Base-by-base conservation (phyloP, 2,797 vertebrate species). In the Sitta carolinensis region DNA sequence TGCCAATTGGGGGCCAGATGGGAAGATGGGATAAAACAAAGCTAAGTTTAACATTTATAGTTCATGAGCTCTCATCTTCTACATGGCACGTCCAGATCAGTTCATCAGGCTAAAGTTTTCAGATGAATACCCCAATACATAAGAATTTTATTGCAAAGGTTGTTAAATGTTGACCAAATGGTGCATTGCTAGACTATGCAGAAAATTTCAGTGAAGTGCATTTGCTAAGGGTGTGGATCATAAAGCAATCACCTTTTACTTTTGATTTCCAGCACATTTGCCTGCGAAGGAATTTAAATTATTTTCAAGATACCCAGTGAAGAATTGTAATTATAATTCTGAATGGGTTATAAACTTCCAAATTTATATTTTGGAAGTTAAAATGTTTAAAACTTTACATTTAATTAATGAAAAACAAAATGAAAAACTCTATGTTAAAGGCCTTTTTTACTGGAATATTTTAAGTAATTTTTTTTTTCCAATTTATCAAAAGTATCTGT, bases 121-220 rank as follows among this genome's bases (percentile, higher is more conserved):
- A 94, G 85, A 87, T 90, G 85, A 94, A 90, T 90, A 94, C 88
- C 42, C 27, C 84, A 63, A 93, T 82, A 88, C 40, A 48, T 84
- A 79, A 73, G 77, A 90, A 91, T 94, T 86, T 95, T 92, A 95
- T 86, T 91, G 74, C 87, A 94, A 74, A 81, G 69, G 89, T 81
- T 87, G 84, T 97, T 92, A 94, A 96, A 88, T 62, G 62, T 89
- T 81, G 89, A 94, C 78, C 94, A 92, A 96, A 95, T 87, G 91
- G 82, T 87, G 90, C 90, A 95, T 89, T 90, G 66, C 43, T 80
- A 55, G 83, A 80, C 78, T 94, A 70, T 89, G 73, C 86, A 89
- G 51, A 93, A 95, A 94, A 93, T 86, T 42, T 82, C 57, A 89
- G 85, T 38, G 70, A 95, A 94, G 95, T 2, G 16, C 83, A 68